Evolutionary conservation across 2,888 invertebrate species (phyloP).

Genomic region (Tenthredo distinguenda): DNA sequence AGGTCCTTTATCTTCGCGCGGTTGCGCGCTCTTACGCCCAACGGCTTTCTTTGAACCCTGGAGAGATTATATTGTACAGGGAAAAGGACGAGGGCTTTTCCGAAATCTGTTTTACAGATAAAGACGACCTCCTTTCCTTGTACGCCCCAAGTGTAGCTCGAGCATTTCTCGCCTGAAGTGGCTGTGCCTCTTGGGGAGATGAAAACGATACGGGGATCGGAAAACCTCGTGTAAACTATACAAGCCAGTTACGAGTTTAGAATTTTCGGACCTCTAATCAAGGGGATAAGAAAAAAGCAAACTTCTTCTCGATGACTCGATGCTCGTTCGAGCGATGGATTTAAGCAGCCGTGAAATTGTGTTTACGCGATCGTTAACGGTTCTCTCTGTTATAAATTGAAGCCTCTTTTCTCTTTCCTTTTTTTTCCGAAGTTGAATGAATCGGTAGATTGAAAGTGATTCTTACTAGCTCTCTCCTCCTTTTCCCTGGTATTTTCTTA

Average conservation of each 20-base stretch:
- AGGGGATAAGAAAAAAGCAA: not conserved
- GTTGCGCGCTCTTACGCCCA: not conserved
- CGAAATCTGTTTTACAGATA: conserved; percentile 11
- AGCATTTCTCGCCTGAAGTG: conserved; percentile 11
- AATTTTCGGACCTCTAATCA: conserved; percentile 2
- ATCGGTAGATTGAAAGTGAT: conserved; percentile 25
- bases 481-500: not conserved
- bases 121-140: conserved; percentile 26
- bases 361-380: conserved; percentile 37
- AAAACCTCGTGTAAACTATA: not conserved
- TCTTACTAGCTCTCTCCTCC: not conserved
- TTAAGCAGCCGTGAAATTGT: conserved; percentile 33
- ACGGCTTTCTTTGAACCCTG: not conserved
- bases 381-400: conserved; percentile 17
- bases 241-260: not conserved
- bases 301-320: conserved; percentile 13
- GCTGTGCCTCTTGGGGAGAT: not conserved
- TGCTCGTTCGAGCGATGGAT: conserved; percentile 19
- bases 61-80: conserved; percentile 5
- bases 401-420: not conserved
- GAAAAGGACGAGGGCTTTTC: conserved; percentile 10
- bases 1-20: conserved; percentile 17
- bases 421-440: conserved; percentile 19
- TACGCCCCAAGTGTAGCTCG: not conserved
- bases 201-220: not conserved